Percentiles rank a stretch among this genome's conserved stretches.
phyloP scores from a whole-genome alignment of 2,113 vertebrate species.

The Oncorhynchus nerka region DNA sequence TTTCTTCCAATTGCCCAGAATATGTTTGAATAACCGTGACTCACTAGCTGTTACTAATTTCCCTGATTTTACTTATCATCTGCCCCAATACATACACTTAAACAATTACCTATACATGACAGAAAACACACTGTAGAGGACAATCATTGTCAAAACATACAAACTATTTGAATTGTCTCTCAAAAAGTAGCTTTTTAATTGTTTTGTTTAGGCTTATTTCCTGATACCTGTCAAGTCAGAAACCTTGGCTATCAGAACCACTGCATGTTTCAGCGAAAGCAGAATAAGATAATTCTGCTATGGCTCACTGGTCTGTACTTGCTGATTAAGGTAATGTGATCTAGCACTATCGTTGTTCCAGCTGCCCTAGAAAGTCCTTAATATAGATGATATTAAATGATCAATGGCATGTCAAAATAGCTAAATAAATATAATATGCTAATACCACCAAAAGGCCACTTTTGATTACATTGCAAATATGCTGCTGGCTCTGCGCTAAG shows the following conservation, averaged over 20 bases:
- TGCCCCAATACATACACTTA: too few relatives aligned
- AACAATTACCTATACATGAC: too few relatives aligned
- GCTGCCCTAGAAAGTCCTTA: constrained; percentile 19
- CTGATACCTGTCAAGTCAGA: neutral
- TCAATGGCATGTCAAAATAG: constrained; percentile 42
- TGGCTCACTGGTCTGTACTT: constrained; percentile 5
- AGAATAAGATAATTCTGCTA: neutral
- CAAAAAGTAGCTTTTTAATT: neutral
- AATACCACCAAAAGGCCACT: constrained; percentile 43
- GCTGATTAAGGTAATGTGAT: constrained; percentile 19
- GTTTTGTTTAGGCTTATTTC: neutral
- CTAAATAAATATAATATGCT: constrained; percentile 43
- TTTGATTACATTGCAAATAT: constrained; percentile 42
- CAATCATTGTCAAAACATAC: too few relatives aligned
- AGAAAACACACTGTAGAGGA: too few relatives aligned
- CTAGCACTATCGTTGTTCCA: constrained; percentile 1
- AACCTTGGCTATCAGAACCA: neutral
- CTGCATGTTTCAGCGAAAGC: neutral
- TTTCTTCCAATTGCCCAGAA: too few relatives aligned
- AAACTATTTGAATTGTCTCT: too few relatives aligned
- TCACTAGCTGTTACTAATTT: too few relatives aligned
- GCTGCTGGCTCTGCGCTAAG: neutral
- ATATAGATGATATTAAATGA: constrained; percentile 44
- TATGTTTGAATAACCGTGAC: too few relatives aligned
- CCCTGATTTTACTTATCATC: too few relatives aligned